Percentiles rank a stretch among this genome's conserved stretches.
phyloP scores from a whole-genome alignment of 1,140 invertebrate species.

The Chlorops oryzae region DNA sequence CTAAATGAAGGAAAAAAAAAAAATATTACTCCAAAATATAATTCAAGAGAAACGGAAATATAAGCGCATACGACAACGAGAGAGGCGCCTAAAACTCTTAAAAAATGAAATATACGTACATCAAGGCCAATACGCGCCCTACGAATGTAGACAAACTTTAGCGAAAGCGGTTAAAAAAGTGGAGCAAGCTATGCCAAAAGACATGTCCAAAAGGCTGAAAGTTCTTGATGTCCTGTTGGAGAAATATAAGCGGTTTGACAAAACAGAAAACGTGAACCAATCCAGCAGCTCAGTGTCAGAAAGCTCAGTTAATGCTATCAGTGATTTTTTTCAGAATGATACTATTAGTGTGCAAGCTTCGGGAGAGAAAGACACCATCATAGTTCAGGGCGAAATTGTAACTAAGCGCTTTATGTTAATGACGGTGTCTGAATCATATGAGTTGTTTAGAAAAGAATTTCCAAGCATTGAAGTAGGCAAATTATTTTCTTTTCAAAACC shows the following conservation, averaged over 20 bases:
- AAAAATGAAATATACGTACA: no score
- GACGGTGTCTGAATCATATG: slow-evolving; percentile 5
- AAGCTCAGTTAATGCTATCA: not conserved
- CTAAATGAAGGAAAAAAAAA: no score
- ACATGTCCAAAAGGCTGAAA: slow-evolving; percentile 1
- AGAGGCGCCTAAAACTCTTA: not conserved
- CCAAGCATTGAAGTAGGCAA: slow-evolving; percentile 3
- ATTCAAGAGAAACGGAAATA: no score
- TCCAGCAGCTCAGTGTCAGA: not conserved
- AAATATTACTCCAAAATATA: not conserved
- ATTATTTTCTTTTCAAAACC: slow-evolving; percentile 4
- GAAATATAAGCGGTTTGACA: not conserved
- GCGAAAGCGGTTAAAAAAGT: slow-evolving; percentile 9
- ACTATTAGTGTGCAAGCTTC: not conserved
- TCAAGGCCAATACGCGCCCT: slow-evolving; percentile 1
- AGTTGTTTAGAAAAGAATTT: slow-evolving; percentile 3
- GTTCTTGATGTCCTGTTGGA: slow-evolving; percentile 6
- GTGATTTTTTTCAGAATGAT: not conserved
- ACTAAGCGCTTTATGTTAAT: slow-evolving; percentile 8
- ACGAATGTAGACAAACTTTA: slow-evolving; percentile 7
- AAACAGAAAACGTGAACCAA: not conserved
- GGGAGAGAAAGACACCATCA: slow-evolving; percentile 6
- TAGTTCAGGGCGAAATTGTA: slow-evolving; percentile 4
- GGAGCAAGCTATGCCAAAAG: slow-evolving; percentile 8
- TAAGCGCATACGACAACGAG: not conserved